Conservation (phyloP, 2,113 vertebrate species). For the Mormoops blainvillei region DNA sequence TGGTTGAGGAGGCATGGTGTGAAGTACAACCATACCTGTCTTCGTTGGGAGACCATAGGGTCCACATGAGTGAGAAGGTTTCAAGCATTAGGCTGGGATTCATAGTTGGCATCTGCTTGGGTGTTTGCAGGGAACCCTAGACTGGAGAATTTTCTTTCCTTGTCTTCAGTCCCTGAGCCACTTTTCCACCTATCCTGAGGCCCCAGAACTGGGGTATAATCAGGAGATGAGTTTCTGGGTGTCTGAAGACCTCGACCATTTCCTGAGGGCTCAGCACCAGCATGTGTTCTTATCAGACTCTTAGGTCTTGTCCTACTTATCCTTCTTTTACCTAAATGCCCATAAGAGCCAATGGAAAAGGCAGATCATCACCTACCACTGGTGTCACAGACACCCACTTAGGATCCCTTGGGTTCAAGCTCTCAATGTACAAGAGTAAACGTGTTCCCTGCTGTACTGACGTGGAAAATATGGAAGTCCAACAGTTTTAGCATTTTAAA, state of each 20-base stretch:
- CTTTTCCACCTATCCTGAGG: background rate
- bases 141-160: background rate
- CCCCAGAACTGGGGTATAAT: background rate
- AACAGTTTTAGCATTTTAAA: background rate
- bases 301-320: background rate
- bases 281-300: background rate
- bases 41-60: background rate
- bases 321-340: background rate
- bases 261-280: background rate
- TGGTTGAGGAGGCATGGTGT: no score
- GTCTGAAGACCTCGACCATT: background rate
- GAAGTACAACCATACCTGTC: background rate
- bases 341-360: background rate
- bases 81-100: background rate
- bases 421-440: background rate
- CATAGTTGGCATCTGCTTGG: background rate
- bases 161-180: background rate
- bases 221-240: background rate
- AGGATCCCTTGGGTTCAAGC: background rate
- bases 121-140: background rate
- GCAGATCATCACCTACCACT: background rate
- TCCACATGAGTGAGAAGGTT: background rate
- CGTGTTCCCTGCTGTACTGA: background rate
- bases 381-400: background rate
- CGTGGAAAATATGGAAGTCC: background rate